These are phyloP conservation scores for Serrognathus titanus DNA, from an alignment of 2,888 invertebrate species.

Conservation along the genomic window DNA sequence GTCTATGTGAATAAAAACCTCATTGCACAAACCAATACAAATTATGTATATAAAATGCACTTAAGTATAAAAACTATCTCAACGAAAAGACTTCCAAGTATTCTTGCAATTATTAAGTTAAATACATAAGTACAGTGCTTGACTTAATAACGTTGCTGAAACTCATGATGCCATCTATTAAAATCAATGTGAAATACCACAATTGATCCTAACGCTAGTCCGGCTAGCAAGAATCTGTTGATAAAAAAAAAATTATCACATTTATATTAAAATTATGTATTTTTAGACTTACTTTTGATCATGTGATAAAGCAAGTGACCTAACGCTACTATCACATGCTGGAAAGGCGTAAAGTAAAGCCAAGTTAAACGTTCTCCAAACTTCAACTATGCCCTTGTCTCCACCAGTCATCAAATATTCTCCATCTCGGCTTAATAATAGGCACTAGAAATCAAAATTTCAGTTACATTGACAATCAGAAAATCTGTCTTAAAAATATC, in stretches of 20 bases:
- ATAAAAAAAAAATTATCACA: slow-evolving; percentile 10
- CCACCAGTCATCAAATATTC: slow-evolving; percentile 98
- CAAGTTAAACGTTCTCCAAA: slow-evolving; percentile 97
- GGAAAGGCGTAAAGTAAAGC: slow-evolving; percentile 97
- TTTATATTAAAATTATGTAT: neutral
- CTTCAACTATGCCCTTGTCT: slow-evolving; percentile 95
- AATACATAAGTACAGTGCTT: slow-evolving; percentile 4
- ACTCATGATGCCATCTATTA: slow-evolving; percentile 96
- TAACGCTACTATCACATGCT: slow-evolving; percentile 91
- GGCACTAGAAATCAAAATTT: slow-evolving; percentile 59
- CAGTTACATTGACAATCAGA: too few species aligned
- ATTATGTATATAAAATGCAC: neutral
- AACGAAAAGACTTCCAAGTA: too few species aligned
- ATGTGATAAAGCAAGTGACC: slow-evolving; percentile 92
- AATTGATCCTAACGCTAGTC: slow-evolving; percentile 94
- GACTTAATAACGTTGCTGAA: slow-evolving; percentile 82
- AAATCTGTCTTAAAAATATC: neutral
- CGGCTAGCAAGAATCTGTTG: slow-evolving; percentile 92
- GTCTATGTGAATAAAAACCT: slow-evolving; percentile 1
- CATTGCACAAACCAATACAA: slow-evolving; percentile 16
- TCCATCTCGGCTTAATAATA: slow-evolving; percentile 93
- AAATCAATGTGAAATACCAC: slow-evolving; percentile 99
- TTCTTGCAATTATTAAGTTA: neutral
- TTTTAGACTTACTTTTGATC: slow-evolving; percentile 91
- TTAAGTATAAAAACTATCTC: neutral